Base-by-base conservation (phyloP, 1,140 invertebrate genomes). In the Hycleus cichorii region DNA sequence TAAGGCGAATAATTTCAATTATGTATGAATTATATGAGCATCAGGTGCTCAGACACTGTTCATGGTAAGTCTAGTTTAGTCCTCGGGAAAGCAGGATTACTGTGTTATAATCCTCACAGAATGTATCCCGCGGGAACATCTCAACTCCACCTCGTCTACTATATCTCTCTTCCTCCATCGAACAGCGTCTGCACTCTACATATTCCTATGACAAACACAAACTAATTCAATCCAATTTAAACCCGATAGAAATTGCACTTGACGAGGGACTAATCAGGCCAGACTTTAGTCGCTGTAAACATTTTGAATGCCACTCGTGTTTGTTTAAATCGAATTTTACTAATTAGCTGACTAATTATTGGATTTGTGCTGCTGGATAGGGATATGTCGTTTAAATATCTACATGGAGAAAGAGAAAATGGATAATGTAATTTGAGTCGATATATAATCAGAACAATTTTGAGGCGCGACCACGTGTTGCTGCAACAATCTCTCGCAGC, bases 211-310 rank as follows among this genome's bases (percentile, higher is more conserved):
- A 60, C 62, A 61, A 64, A 64, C 62, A 61, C 49, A 58, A 63
- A 58, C 61, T 68, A 68, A 68, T 68, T 66, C 62, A 68, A 68
- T 68, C 64, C 64, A 68, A 64, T 68, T 66, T 64, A 64, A 68
- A 63, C 62, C 63, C 64, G 63, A 66, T 68, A 64, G 66, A 64
- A 68, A 66, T 66, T 62, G 66, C 63, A 59, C 63, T 65, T 68
- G 66, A 66, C 63, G 66, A 68, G 66, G 59, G 64, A 63, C 65
- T 67, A 67, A 67, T 67, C 63, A 68, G 63, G 49, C 4, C 10
- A 9, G 9, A 42, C 40, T 42, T 11, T 10, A n/a, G 40, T 10
- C 3, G 11, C 6, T 48, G 55, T 58, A 57, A 60, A 65, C 61
- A 60, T 61, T 65, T 65, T 63, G 61, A 62, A 65, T 65, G 59